These are phyloP conservation scores for Macrophya alboannulata DNA, from an alignment of 2,888 invertebrate species.

Conservation along the genomic window DNA sequence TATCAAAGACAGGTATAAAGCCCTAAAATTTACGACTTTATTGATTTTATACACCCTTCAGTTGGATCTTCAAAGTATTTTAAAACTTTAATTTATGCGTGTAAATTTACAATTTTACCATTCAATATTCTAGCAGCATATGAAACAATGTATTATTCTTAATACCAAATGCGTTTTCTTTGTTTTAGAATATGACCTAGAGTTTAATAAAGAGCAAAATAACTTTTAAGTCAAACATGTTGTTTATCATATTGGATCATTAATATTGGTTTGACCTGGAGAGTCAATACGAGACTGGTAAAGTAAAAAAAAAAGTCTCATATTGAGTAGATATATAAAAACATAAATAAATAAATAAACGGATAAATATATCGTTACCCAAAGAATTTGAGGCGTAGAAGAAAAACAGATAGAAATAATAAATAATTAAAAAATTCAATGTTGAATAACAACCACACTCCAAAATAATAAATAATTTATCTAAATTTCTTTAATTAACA, in stretches of 20 bases:
- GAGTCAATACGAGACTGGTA: slow-evolving; percentile 23
- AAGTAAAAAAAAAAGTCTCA: no score
- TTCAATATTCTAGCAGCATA: not conserved
- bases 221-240: slow-evolving; percentile 39
- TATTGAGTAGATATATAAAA: not conserved
- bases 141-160: slow-evolving; percentile 3
- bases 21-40: not conserved
- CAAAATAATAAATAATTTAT: not conserved
- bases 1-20: not conserved
- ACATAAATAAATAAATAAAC: not conserved
- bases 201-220: slow-evolving; percentile 15
- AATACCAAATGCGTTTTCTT: not conserved
- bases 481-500: not conserved
- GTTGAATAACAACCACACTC: not conserved
- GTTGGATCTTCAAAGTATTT: not conserved
- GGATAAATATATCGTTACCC: not conserved
- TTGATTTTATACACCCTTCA: not conserved
- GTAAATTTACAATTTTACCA: not conserved
- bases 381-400: not conserved
- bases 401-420: not conserved
- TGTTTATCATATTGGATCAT: slow-evolving; percentile 28
- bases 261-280: slow-evolving; percentile 27
- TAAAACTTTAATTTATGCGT: not conserved
- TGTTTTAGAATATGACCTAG: slow-evolving; percentile 16
- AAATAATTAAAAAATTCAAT: not conserved